phyloP scores from a whole-genome alignment of 2,888 invertebrate genomes.

The Electrophaes corylata region DNA sequence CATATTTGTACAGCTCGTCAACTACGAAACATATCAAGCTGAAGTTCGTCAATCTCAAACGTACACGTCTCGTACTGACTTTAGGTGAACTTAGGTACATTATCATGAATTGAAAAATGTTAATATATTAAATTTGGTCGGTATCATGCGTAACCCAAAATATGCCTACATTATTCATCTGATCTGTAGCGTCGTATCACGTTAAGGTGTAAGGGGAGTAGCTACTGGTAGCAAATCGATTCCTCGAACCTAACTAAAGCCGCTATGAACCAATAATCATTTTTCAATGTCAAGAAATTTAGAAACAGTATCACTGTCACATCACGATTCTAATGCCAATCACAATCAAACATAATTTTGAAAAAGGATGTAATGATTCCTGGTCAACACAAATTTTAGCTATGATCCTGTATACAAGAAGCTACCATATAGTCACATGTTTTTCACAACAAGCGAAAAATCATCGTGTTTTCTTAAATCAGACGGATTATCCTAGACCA shows the following conservation, averaged over 20 bases:
- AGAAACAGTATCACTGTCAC: neutral
- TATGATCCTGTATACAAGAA: neutral
- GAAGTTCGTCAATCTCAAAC: too few relatives aligned
- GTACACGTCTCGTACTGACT: too few relatives aligned
- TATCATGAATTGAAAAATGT: too few relatives aligned
- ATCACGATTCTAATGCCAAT: conserved; percentile 9
- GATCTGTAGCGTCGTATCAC: neutral
- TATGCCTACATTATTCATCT: neutral
- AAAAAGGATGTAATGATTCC: neutral
- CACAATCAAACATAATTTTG: neutral
- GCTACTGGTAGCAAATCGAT: neutral
- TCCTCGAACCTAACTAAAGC: neutral
- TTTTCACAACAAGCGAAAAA: neutral
- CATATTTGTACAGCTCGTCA: too few relatives aligned
- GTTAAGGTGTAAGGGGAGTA: too few relatives aligned
- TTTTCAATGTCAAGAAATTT: neutral
- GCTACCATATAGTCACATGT: neutral
- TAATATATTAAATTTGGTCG: too few relatives aligned
- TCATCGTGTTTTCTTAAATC: neutral
- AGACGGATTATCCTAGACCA: neutral
- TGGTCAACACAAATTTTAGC: neutral
- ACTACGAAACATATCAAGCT: too few relatives aligned
- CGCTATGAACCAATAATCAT: neutral
- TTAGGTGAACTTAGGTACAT: too few relatives aligned
- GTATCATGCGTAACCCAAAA: too few relatives aligned